A percentile compares a stretch with the other conserved stretches of the same genome.
Conservation (phyloP, 2,888 invertebrate species). For the Nephrotoma guestfalica region DNA sequence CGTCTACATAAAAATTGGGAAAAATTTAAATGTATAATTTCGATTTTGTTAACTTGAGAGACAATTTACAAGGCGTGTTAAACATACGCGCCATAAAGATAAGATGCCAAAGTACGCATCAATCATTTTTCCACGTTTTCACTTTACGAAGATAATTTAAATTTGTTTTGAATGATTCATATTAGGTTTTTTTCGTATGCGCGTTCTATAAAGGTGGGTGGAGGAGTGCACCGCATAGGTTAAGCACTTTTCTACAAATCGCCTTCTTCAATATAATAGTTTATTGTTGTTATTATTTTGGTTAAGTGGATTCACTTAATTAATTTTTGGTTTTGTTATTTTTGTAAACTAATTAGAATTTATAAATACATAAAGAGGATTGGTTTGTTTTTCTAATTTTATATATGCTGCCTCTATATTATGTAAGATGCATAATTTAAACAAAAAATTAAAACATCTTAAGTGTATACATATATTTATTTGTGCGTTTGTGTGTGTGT, state of each 20-base stretch:
- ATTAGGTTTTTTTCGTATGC: neutral
- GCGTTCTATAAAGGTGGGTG: neutral
- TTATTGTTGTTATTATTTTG: neutral
- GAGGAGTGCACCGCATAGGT: neutral
- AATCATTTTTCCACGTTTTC: neutral
- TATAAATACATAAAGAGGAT: neutral
- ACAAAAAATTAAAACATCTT: neutral
- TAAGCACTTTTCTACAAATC: neutral
- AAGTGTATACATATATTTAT: neutral
- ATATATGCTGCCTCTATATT: neutral
- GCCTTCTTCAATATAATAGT: neutral
- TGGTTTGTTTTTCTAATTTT: neutral
- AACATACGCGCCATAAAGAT: neutral
- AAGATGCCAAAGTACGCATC: neutral
- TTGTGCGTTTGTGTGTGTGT: neutral
- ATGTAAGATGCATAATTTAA: neutral
- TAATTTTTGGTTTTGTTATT: neutral
- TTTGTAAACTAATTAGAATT: neutral
- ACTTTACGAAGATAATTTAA: neutral
- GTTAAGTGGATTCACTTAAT: neutral
- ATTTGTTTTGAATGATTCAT: neutral
- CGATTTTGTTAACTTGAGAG: neutral
- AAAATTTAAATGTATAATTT: neutral
- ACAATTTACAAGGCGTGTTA: neutral
- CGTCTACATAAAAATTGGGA: neutral